Evolutionary conservation across 2,888 invertebrate species (phyloP).

Genomic region (Platycnemis pennipes): DNA sequence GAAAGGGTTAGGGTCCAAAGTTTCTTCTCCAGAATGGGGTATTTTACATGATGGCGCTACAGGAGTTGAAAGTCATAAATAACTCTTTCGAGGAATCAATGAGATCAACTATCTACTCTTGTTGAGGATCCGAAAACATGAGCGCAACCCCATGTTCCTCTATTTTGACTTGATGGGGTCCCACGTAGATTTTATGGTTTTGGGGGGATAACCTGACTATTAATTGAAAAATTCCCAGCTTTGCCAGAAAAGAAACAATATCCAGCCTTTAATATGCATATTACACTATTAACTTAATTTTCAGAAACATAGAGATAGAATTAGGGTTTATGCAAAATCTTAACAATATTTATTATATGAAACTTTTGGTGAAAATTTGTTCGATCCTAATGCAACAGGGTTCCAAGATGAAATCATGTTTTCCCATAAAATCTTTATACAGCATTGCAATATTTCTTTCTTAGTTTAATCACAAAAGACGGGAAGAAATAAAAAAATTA

Average conservation of each 20-base stretch:
- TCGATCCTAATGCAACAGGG: too few species aligned
- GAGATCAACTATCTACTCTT: not conserved
- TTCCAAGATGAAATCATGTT: too few species aligned
- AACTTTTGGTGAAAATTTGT: too few species aligned
- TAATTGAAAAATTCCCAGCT: not conserved
- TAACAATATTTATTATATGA: too few species aligned
- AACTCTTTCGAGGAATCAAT: not conserved
- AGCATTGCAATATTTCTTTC: too few species aligned
- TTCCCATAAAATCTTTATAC: too few species aligned
- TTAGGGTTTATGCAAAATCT: too few species aligned
- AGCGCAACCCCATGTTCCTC: not conserved
- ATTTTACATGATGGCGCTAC: not conserved
- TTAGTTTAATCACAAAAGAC: too few species aligned
- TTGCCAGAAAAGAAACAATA: not conserved
- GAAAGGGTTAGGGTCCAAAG: not conserved
- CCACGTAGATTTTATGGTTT: not conserved
- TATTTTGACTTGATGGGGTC: not conserved
- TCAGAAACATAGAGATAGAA: too few species aligned
- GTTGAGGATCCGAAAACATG: not conserved
- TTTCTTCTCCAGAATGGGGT: not conserved
- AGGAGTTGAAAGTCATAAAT: not conserved
- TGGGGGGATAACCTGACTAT: not conserved
- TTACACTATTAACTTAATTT: too few species aligned
- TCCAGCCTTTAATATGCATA: too few species aligned
- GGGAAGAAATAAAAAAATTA: too few species aligned